phyloP scores from a whole-genome alignment of 2,113 vertebrate species.

The Scolopax mira region DNA sequence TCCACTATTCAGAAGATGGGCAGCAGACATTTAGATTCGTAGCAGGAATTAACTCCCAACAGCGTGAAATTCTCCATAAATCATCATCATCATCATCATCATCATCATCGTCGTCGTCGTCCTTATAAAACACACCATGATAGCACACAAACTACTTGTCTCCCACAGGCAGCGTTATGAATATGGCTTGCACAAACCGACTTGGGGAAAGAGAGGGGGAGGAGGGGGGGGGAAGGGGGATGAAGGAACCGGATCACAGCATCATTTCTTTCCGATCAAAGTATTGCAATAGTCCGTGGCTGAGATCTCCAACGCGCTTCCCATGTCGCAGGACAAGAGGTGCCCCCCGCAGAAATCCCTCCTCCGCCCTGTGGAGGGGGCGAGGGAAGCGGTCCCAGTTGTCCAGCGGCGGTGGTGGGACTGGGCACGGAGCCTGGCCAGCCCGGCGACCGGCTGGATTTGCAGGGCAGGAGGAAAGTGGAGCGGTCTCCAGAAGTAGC shows the following conservation, averaged over 20 bases:
- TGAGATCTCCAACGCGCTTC: background rate
- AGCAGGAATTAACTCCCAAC: constrained; percentile 35
- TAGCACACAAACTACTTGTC: constrained; percentile 42
- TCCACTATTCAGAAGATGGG: constrained; percentile 40
- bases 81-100: background rate
- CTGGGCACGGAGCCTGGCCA: background rate
- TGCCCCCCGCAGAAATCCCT: background rate
- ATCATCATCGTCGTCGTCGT: background rate
- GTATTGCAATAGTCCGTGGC: constrained; percentile 6
- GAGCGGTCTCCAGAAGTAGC: background rate
- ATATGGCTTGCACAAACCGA: constrained; percentile 20
- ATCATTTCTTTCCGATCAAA: constrained; percentile 7
- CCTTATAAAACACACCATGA: constrained; percentile 23
- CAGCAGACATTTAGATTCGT: constrained; percentile 43
- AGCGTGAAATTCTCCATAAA: constrained; percentile 14
- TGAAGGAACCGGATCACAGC: background rate
- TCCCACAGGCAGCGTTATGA: constrained; percentile 18
- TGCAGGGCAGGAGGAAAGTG: background rate
- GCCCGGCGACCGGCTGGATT: background rate
- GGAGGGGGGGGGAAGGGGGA: background rate
- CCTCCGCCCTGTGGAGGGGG: background rate
- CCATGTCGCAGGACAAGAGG: background rate
- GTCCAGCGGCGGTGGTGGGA: background rate
- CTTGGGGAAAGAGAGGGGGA: background rate
- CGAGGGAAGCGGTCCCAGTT: background rate